These are phyloP conservation scores for Eupithecia inturbata DNA, from an alignment of 2,888 invertebrate species.

Conservation along the genomic window DNA sequence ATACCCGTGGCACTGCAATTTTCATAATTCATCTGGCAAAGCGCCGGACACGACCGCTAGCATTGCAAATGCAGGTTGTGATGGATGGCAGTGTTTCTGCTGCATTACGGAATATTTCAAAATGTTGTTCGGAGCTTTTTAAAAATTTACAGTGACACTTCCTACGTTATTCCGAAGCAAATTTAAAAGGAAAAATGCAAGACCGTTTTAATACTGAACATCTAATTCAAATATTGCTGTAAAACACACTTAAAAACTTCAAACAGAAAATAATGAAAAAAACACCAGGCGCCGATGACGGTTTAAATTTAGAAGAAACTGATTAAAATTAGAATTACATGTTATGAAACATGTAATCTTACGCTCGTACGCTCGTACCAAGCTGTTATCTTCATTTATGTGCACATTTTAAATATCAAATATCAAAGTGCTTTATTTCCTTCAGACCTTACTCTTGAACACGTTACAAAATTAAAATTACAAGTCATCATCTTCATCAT, in stretches of 20 bases:
- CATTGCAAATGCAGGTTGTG: conserved; percentile 38
- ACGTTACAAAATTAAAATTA: no score
- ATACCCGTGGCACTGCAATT: conserved; percentile 36
- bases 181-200: neutral
- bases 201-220: neutral
- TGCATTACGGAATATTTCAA: conserved; percentile 25
- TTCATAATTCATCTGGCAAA: conserved; percentile 46
- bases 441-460: no score
- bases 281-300: neutral
- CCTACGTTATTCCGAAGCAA: neutral
- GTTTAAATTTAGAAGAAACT: neutral
- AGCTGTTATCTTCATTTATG: no score
- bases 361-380: no score
- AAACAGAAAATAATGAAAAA: neutral
- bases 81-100: conserved; percentile 29
- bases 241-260: neutral
- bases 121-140: neutral
- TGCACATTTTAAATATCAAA: no score
- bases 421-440: no score
- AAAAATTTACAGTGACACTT: neutral
- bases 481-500: no score
- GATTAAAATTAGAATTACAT: no score
- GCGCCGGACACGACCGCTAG: conserved; percentile 32
- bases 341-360: no score
- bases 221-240: neutral